Evolutionary conservation across 1,140 invertebrate species (phyloP).

Genomic region (Micrasema longulum): DNA sequence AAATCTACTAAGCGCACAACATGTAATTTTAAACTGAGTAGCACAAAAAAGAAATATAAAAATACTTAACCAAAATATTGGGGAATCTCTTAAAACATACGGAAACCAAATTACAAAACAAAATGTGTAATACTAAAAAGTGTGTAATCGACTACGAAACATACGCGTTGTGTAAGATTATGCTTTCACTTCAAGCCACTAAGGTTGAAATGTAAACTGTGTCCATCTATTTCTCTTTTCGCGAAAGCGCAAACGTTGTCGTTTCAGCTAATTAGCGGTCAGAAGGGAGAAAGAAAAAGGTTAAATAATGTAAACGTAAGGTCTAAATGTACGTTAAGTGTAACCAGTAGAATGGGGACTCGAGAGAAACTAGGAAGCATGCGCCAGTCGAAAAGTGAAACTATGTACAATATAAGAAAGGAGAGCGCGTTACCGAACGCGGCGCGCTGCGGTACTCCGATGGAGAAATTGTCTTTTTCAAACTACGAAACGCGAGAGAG

Average conservation of each 20-base stretch:
- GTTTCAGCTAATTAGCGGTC: background rate
- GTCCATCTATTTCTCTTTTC: background rate
- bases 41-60: too few relatives aligned
- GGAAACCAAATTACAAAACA: too few relatives aligned
- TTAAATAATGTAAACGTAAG: too few relatives aligned
- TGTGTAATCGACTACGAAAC: too few relatives aligned
- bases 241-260: constrained; percentile 4
- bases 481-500: constrained; percentile 27
- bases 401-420: constrained; percentile 31
- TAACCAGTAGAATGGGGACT: background rate
- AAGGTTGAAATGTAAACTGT: background rate
- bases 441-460: background rate
- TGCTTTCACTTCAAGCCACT: constrained; percentile 3
- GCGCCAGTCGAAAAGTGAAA: constrained; percentile 30
- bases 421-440: constrained; percentile 38
- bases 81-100: too few relatives aligned
- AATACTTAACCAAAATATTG: background rate
- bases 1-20: too few relatives aligned
- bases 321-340: background rate
- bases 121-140: too few relatives aligned
- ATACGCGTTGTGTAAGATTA: background rate
- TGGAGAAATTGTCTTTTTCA: constrained; percentile 39
- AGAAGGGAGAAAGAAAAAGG: background rate
- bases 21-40: too few relatives aligned
- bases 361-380: constrained; percentile 23